Evolutionary conservation across 2,888 invertebrate species (phyloP).

Genomic region (Masnerella sp.): DNA sequence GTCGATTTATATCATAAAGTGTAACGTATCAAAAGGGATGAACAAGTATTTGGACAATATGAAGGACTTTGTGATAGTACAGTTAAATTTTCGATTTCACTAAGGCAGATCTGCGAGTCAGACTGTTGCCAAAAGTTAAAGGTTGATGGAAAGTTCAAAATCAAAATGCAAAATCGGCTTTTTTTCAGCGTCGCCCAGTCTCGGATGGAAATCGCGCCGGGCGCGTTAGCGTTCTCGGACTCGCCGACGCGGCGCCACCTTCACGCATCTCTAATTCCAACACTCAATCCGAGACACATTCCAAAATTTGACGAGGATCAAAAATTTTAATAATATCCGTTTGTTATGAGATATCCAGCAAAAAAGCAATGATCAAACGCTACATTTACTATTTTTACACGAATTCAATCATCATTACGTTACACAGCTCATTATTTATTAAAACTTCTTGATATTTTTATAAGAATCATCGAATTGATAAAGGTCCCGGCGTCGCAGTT

Average conservation of each 20-base stretch:
- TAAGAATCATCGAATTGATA: constrained; percentile 36
- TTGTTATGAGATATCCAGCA: constrained; percentile 42
- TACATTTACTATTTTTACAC: constrained; percentile 54
- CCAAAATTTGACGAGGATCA: constrained; percentile 52
- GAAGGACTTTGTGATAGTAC: constrained; percentile 42
- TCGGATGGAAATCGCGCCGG: too few relatives aligned
- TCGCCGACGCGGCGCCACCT: constrained; percentile 17
- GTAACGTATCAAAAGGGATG: constrained; percentile 31
- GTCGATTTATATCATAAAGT: constrained; percentile 38
- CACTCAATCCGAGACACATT: constrained; percentile 7
- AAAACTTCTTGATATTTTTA: constrained; percentile 51
- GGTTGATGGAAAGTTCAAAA: background rate
- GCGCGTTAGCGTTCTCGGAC: constrained; percentile 27
- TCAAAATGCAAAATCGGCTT: background rate
- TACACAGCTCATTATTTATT: constrained; percentile 42
- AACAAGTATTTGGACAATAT: constrained; percentile 42
- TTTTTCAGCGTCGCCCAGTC: constrained; percentile 35
- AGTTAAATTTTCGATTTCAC: constrained; percentile 21
- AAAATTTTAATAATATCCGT: constrained; percentile 42
- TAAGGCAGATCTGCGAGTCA: constrained; percentile 26
- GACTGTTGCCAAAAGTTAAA: constrained; percentile 45
- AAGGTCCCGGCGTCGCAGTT: constrained; percentile 37
- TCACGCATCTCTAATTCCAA: constrained; percentile 24
- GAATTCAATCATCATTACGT: constrained; percentile 40
- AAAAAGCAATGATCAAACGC: constrained; percentile 57